Base-by-base conservation (phyloP, 2,888 invertebrate genomes). In the Archips crataeganus region DNA sequence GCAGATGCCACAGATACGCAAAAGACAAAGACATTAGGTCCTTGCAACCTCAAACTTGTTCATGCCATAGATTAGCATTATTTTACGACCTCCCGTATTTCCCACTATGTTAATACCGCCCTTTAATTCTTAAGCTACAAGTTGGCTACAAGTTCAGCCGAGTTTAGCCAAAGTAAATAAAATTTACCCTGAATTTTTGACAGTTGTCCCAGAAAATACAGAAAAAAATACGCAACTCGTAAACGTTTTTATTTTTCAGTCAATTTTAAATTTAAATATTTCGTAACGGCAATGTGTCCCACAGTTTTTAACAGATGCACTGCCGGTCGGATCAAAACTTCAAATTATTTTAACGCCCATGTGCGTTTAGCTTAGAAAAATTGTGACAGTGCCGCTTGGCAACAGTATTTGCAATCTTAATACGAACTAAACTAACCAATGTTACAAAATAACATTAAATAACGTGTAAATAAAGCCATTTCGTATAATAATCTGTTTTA, bases 111-210 rank as follows among this genome's bases (percentile, higher is more conserved):
- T 47, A 45, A 47, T 62, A 64, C 65, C 49, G 49, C 34, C 65
- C 34, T 36, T 65, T 36, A 49, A 36, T 39, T 11, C 65, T 51
- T 65, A 65, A 15, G 47, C 51, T 65, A 64, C 34, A 34, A 32
- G 32, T 32, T 23, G 23, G 23, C 23, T 23, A 23, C 23, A 23
- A 23, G 23, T 23, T 23, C 15, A 65, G 51, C 65, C 5, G 65
- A 65, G 51, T 49, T 47, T 47, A 63, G 65, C 34, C 34, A 34
- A 34, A 39, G 54, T 63, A 65, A 65, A 51, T 65, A n/a, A 65
- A 65, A 49, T 64, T 65, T 65, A 65, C 65, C 65, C 65, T 65
- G 65, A 65, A 65, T 51, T 65, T 65, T 65, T 51, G 51, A 57
- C 23, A 32, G 57, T 57, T 57, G 57, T 3, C 57, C 32, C 4